phyloP scores from a whole-genome alignment of 2,888 invertebrate species.

The Acrobasis consociella region DNA sequence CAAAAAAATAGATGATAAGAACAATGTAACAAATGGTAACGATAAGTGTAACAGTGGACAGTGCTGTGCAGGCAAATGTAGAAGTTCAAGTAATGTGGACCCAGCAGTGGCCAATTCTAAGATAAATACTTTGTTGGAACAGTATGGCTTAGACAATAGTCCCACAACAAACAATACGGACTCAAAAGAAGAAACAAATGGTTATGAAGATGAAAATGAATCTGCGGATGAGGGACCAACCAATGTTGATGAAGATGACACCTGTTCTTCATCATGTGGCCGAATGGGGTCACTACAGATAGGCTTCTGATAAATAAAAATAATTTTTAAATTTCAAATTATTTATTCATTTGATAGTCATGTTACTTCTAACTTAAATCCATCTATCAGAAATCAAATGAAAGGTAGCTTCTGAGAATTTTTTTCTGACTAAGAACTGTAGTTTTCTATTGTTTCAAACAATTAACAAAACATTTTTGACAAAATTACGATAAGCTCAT shows the following conservation, averaged over 20 bases:
- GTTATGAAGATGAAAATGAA: constrained; percentile 34
- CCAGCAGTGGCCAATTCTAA: constrained; percentile 44
- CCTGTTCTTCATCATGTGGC: constrained; percentile 64
- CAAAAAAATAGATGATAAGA: constrained; percentile 1
- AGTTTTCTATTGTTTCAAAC: not conserved
- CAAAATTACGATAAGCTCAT: not conserved
- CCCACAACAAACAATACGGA: constrained; percentile 13
- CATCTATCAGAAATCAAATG: not conserved
- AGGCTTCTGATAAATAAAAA: constrained; percentile 49
- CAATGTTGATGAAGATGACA: constrained; percentile 50
- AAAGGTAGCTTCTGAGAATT: not conserved
- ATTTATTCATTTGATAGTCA: constrained; percentile 11
- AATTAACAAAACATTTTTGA: not conserved
- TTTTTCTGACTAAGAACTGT: not conserved
- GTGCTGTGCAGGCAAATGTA: constrained; percentile 49
- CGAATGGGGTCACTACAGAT: constrained; percentile 56
- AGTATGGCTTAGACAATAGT: constrained; percentile 53
- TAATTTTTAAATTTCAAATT: not conserved
- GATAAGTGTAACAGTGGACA: constrained; percentile 36
- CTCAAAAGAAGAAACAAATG: constrained; percentile 26
- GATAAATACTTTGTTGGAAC: constrained; percentile 52
- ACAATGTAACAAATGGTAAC: constrained; percentile 27
- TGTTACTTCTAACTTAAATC: constrained; percentile 17
- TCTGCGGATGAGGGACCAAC: constrained; percentile 42
- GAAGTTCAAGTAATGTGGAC: constrained; percentile 32